phyloP scores from a whole-genome alignment of 2,797 vertebrate species.

The Cephalopachus bancanus region DNA sequence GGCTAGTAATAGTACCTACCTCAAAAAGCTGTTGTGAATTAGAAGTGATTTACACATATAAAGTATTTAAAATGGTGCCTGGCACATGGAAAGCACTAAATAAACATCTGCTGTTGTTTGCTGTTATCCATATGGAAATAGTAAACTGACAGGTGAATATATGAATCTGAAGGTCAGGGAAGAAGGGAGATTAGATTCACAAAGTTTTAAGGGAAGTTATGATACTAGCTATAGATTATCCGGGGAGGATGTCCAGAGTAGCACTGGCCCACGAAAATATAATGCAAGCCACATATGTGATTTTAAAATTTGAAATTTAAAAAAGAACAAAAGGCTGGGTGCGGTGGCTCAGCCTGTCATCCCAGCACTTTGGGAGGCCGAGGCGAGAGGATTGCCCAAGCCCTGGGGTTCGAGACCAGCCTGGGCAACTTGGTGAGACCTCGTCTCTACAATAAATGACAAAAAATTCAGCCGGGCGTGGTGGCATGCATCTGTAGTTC shows the following conservation, averaged over 20 bases:
- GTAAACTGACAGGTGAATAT: not conserved
- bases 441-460: not conserved
- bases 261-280: not conserved
- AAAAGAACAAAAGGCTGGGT: not conserved
- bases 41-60: not conserved
- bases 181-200: conserved; percentile 7
- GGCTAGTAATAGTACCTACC: not conserved
- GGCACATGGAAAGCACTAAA: not conserved
- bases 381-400: not conserved
- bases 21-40: not conserved
- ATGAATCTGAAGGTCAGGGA: conserved; percentile 2
- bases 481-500: not conserved
- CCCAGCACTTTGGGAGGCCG: not conserved
- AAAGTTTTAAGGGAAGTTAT: conserved; percentile 41
- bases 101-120: not conserved
- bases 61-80: conserved; percentile 16
- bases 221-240: not conserved
- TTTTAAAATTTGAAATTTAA: not conserved
- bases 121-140: conserved; percentile 20
- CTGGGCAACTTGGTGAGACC: not conserved
- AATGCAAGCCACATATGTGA: not conserved
- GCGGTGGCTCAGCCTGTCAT: not conserved
- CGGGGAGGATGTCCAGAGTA: not conserved
- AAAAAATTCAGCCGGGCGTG: not conserved
- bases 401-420: not conserved